Evolutionary conservation across 2,113 vertebrate species (phyloP), one percentile per base, ranked within the genome.

Genomic region (Benitochromis conjunctus): DNA sequence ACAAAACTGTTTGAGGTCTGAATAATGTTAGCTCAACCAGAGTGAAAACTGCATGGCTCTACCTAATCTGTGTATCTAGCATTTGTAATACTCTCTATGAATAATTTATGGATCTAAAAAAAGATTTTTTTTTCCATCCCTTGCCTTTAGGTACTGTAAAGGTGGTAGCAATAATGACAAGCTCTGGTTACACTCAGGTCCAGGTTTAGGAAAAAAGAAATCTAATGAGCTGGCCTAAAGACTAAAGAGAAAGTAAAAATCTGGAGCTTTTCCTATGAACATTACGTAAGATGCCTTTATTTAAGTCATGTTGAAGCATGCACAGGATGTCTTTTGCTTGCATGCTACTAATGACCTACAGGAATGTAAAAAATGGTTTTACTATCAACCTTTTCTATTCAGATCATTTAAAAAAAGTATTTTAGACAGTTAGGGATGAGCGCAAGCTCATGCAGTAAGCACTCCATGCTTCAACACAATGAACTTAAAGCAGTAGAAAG

Each of bases 101-200:
- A 93, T 94, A 85, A 91, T 92, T 94, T 83, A 91, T 89, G 31
- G 24, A 3, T 57, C 76, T 66, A 85, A 82, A 92, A 83, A 92
- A 57, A 86, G 18, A 55, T 24, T 8, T 58, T 48, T 53, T 54
- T 60, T 60, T 21, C 10, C 24, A 86, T 83, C 62, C 62, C 16
- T 85, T 74, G 58, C 80, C 36, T 84, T 85, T 71, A 78, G 82
- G 64, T 79, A 56, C 76, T 36, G 29, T 51, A 81, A 80, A 85
- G 76, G 34, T 80, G 51, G 26, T 14, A 7, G 41, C 58, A 82
- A 55, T 76, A 54, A 81, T 78, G 80, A 74, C 60, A 79, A 48
- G 54, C 21, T 79, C 38, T 69, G 76, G 53, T 54, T 83, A 48
- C 79, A 21, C 60, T 86, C 62, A 83, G 56, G 43, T 83, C 53